Percentiles rank a stretch among this genome's conserved stretches.
Conservation (phyloP, 2,888 invertebrate genomes). For the Drosophila cognata region DNA sequence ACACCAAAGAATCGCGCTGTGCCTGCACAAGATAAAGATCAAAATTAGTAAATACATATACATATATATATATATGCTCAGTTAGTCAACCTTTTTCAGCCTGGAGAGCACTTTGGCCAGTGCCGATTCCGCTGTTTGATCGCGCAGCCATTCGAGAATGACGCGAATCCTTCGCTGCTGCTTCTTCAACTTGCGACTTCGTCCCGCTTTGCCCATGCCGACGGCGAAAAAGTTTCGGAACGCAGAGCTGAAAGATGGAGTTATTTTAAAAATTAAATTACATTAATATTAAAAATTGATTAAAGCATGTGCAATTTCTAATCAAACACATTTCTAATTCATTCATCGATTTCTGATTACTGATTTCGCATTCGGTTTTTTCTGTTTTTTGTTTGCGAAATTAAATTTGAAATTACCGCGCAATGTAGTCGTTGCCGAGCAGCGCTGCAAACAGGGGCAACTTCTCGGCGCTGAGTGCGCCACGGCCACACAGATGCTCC, state of each 20-base stretch:
- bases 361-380: neutral
- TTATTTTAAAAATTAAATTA: neutral
- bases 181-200: constrained; percentile 85
- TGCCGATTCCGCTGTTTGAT: constrained; percentile 89
- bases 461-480: constrained; percentile 88
- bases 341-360: neutral
- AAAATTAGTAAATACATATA: neutral
- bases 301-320: neutral
- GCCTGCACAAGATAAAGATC: constrained; percentile 56
- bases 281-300: neutral
- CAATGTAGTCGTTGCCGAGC: constrained; percentile 95
- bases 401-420: constrained; percentile 80
- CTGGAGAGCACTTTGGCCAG: constrained; percentile 88
- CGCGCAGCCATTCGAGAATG: constrained; percentile 91
- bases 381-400: neutral
- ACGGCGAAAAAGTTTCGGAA: constrained; percentile 91
- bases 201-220: constrained; percentile 82
- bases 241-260: constrained; percentile 76
- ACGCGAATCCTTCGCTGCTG: constrained; percentile 90
- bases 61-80: neutral
- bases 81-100: constrained; percentile 85
- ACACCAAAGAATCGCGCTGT: constrained; percentile 86
- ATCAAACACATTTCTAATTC: neutral
- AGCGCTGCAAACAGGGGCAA: constrained; percentile 93
- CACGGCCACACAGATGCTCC: constrained; percentile 88